Percentiles rank a stretch among this genome's conserved stretches.
Evolutionary conservation across 2,113 vertebrate species (phyloP).

Genomic region (Microcebus ravelobensis): DNA sequence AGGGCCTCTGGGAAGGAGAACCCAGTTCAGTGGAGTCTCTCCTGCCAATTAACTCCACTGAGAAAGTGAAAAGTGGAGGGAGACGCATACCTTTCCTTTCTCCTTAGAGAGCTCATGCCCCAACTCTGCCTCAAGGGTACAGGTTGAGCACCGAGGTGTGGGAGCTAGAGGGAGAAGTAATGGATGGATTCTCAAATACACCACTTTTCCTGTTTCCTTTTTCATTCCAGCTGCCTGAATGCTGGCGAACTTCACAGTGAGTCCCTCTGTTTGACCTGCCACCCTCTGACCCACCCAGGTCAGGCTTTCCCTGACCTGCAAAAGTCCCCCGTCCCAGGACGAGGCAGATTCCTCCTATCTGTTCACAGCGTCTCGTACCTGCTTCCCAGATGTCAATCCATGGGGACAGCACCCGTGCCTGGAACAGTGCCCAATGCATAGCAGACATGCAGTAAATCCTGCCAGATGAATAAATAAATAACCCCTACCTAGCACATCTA

Average conservation of each 20-base stretch:
- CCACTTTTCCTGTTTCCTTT: not conserved
- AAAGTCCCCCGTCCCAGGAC: not conserved
- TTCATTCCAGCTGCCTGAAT: not conserved
- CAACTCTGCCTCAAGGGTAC: not conserved
- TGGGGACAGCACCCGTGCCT: not conserved
- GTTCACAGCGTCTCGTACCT: not conserved
- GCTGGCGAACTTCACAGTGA: not conserved
- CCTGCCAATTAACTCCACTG: not conserved
- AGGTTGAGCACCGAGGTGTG: not conserved
- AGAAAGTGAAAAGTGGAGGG: not conserved
- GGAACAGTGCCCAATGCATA: not conserved
- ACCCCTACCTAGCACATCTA: too few relatives aligned
- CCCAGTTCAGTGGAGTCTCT: not conserved
- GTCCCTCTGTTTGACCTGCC: not conserved
- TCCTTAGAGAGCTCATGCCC: not conserved
- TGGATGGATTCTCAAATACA: not conserved
- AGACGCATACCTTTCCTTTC: not conserved
- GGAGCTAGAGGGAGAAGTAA: not conserved
- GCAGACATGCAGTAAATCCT: not conserved
- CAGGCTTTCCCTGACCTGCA: not conserved
- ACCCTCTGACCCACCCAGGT: not conserved
- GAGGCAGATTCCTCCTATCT: too few relatives aligned
- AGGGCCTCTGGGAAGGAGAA: not conserved
- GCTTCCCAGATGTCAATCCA: not conserved
- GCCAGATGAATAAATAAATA: too few relatives aligned